Evolutionary conservation across 2,113 vertebrate species (phyloP).

Genomic region (Myrmophylax atrothorax): DNA sequence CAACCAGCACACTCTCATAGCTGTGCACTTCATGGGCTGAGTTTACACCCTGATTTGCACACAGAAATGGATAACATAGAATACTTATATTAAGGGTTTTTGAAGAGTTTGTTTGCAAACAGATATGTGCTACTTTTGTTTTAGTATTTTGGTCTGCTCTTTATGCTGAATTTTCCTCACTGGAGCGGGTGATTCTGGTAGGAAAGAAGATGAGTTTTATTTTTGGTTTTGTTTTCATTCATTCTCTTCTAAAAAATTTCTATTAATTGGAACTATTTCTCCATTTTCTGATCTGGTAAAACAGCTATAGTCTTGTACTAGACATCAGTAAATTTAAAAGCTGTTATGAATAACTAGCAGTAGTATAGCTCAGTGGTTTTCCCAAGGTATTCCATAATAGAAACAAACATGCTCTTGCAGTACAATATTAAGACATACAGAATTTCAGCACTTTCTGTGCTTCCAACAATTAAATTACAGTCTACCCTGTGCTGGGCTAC

Average conservation of each 20-base stretch:
- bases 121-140: neutral
- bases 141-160: neutral
- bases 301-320: neutral
- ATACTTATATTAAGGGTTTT: neutral
- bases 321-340: neutral
- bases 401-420: conserved; percentile 44
- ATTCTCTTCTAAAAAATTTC: neutral
- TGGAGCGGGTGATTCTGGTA: neutral
- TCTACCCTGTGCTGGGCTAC: conserved; percentile 15
- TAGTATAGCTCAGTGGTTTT: conserved; percentile 11
- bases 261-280: neutral
- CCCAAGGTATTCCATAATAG: conserved; percentile 29
- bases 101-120: neutral
- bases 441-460: conserved; percentile 28
- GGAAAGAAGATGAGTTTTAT: neutral
- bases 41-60: neutral
- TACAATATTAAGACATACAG: conserved; percentile 39
- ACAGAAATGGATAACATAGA: neutral
- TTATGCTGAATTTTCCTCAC: neutral
- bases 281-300: neutral
- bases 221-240: neutral
- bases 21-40: neutral
- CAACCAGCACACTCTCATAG: neutral
- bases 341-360: neutral
- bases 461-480: conserved; percentile 59